Base-by-base conservation (phyloP, 2,888 invertebrate species). In the Notodonta ziczac region DNA sequence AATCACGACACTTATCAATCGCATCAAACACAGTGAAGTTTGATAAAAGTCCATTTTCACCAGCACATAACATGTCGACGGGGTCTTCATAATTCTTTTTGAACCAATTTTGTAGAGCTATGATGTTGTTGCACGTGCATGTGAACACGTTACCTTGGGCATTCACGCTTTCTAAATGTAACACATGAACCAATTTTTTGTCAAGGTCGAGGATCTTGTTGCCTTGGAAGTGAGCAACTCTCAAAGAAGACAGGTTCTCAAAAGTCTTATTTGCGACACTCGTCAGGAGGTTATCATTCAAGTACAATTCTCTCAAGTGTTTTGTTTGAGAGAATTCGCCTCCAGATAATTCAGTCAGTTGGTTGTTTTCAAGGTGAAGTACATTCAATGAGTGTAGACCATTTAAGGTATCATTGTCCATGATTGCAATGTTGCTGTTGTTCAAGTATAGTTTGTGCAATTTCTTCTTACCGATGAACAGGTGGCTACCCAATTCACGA, bases 391-490 rank as follows among this genome's bases (percentile, higher is more conserved):
- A 95, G 77, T 95, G 95, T 57, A 96, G 95, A 24, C 97, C 97
- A 85, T 97, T 97, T 79, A 97, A 96, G 44, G 97, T 97, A 66
- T 96, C 95, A 86, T 97, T 97, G 83, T 96, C 96, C 65, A 97
- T 94, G 13, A 94, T 94, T 51, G 94, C 94, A 63, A 97, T 96
- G 72, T 96, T 96, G 83, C 97, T 97, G 85, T 96, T 96, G 84
- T 97, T 97, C 61, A 97, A 92, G 86, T 95, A 97, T 56, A 97
- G 93, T 73, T 96, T 95, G 80, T 96, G 95, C 69, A 97, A 92
- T 82, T 97, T 96, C 85, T 97, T 97, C 87, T 97, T 96, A 7
- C 97, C 97, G 77, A 98, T 97, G 86, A 98, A 97, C 73, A 97
- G 95, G 88, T 97, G 97, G 84, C 96, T 96, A 62, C 95, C 95